phyloP scores from a whole-genome alignment of 2,797 vertebrate genomes.

The Oreonectes daqikongensis region DNA sequence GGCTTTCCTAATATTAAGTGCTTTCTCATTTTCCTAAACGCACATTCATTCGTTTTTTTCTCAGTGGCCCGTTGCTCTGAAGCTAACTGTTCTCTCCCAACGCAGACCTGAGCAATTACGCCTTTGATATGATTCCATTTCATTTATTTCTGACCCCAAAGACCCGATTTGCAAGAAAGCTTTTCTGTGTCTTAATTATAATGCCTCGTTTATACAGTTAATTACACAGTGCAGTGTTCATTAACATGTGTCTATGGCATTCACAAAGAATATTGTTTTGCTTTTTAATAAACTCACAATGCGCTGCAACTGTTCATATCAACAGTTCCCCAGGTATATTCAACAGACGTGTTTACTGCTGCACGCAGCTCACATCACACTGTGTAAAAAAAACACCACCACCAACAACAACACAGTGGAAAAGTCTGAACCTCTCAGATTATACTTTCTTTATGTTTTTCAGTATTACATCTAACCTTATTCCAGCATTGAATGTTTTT shows the following conservation, averaged over 20 bases:
- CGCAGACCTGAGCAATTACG: constrained; percentile 39
- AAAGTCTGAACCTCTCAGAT: not conserved
- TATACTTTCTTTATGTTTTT: not conserved
- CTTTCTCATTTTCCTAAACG: constrained; percentile 7
- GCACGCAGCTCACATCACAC: constrained; percentile 8
- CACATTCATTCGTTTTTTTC: constrained; percentile 8
- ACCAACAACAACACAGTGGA: constrained; percentile 1
- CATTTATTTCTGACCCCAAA: constrained; percentile 70
- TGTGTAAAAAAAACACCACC: constrained; percentile 11
- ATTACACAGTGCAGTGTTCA: constrained; percentile 71
- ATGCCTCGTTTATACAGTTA: constrained; percentile 74
- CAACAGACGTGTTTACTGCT: constrained; percentile 22
- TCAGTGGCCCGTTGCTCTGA: constrained; percentile 4
- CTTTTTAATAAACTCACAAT: constrained; percentile 65
- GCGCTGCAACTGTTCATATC: constrained; percentile 10
- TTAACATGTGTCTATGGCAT: constrained; percentile 68
- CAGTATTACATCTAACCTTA: not conserved
- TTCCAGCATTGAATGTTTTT: not conserved
- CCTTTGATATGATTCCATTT: constrained; percentile 64
- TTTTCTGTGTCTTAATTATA: constrained; percentile 77
- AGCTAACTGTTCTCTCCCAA: not conserved
- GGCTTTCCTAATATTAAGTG: not conserved
- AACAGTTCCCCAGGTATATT: constrained; percentile 28
- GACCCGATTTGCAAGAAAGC: constrained; percentile 71
- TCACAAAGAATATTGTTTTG: constrained; percentile 67